Conservation (phyloP, 2,797 vertebrate genomes). For the Ibycter americanus region DNA sequence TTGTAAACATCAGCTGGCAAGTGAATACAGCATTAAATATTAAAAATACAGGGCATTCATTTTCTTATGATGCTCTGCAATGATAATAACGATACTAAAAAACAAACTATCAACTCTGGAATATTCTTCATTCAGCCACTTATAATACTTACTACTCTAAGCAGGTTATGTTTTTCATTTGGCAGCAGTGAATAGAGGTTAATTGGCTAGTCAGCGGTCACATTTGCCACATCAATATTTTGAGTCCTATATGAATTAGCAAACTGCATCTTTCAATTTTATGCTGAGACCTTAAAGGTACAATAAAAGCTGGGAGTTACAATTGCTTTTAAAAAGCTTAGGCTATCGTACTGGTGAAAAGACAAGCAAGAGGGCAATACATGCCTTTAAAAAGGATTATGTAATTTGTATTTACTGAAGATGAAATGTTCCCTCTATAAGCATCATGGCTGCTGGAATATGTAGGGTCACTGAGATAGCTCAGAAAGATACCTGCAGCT, state of each 20-base stretch:
- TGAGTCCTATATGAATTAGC: neutral
- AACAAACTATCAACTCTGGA: neutral
- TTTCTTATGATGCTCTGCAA: neutral
- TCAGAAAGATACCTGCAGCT: slow-evolving; percentile 9
- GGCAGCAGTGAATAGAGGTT: neutral
- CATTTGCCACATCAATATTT: neutral
- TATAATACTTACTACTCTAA: neutral
- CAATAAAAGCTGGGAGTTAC: slow-evolving; percentile 31
- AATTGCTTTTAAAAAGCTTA: slow-evolving; percentile 65
- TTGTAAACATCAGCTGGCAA: neutral
- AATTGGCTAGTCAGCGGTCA: slow-evolving; percentile 7
- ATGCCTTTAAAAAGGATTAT: slow-evolving; percentile 44
- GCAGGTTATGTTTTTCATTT: slow-evolving; percentile 13
- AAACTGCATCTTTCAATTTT: slow-evolving; percentile 61
- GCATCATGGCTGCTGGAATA: neutral
- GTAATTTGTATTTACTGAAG: slow-evolving; percentile 33
- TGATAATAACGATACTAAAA: neutral
- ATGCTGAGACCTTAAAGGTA: slow-evolving; percentile 39
- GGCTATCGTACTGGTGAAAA: neutral
- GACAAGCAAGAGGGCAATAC: slow-evolving; percentile 42
- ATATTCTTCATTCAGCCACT: slow-evolving; percentile 2
- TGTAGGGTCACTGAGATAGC: slow-evolving; percentile 12
- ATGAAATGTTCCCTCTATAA: neutral
- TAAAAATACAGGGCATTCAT: neutral
- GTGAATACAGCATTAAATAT: neutral